phyloP scores from a whole-genome alignment of 2,113 vertebrate species.

The Neolamprologus devosi region DNA sequence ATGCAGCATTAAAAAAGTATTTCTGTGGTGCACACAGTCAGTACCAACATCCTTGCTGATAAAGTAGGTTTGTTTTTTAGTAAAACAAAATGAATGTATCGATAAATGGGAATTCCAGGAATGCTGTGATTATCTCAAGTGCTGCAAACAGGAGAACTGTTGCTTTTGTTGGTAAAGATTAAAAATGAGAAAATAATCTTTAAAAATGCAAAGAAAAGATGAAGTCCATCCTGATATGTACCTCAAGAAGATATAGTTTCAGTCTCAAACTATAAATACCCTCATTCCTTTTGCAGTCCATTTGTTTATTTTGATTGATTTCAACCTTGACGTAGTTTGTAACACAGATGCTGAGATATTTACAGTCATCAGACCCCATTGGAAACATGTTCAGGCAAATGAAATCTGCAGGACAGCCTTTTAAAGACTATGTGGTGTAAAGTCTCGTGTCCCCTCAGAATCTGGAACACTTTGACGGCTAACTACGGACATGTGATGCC shows the following conservation, averaged over 20 bases:
- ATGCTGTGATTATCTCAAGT: background rate
- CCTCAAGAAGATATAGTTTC: background rate
- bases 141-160: background rate
- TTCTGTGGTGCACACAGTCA: background rate
- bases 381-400: background rate
- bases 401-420: background rate
- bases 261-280: background rate
- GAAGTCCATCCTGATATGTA: background rate
- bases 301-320: background rate
- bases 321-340: background rate
- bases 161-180: background rate
- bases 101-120: background rate
- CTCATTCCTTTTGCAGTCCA: background rate
- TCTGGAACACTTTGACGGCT: conserved; percentile 87
- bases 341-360: background rate
- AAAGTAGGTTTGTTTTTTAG: background rate
- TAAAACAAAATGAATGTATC: fast-evolving
- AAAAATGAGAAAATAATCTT: background rate
- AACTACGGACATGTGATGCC: conserved; percentile 86
- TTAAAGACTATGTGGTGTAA: background rate
- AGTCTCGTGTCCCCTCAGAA: conserved; percentile 59
- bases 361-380: background rate
- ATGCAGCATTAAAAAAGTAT: background rate
- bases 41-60: background rate
- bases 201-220: background rate